phyloP scores from a whole-genome alignment of 2,888 invertebrate genomes.

The Rhagonycha lutea region DNA sequence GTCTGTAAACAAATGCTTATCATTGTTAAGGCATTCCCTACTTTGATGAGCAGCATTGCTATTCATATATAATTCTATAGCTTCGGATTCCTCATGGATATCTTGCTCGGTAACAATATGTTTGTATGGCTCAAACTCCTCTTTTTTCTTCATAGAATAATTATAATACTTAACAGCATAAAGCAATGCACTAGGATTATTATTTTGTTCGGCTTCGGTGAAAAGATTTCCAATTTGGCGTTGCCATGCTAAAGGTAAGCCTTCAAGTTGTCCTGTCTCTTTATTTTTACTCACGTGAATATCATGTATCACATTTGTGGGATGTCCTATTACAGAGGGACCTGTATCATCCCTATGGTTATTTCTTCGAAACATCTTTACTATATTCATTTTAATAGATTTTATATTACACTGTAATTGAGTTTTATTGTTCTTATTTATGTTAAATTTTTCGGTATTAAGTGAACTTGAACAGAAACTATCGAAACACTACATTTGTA shows the following conservation, averaged over 20 bases:
- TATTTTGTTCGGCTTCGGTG: constrained; percentile 82
- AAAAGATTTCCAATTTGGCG: constrained; percentile 80
- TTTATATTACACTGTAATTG: neutral
- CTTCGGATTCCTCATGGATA: constrained; percentile 81
- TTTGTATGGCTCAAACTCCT: constrained; percentile 68
- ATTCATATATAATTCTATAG: constrained; percentile 76
- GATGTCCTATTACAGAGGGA: constrained; percentile 75
- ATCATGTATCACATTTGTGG: constrained; percentile 83
- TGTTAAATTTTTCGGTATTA: neutral
- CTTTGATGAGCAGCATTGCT: constrained; percentile 74
- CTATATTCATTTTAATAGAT: constrained; percentile 29
- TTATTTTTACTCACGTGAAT: constrained; percentile 87
- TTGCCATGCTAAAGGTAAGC: constrained; percentile 83
- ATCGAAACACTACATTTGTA: neutral
- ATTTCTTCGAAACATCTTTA: constrained; percentile 33
- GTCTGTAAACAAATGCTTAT: neutral
- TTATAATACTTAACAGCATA: constrained; percentile 91
- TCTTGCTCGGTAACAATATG: constrained; percentile 80
- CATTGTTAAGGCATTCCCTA: constrained; percentile 49
- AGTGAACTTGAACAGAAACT: neutral
- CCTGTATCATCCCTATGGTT: constrained; percentile 54
- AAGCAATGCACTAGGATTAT: constrained; percentile 88
- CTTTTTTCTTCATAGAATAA: constrained; percentile 82
- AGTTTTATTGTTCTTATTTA: neutral
- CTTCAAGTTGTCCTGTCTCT: constrained; percentile 81